Evolutionary conservation across 2,113 vertebrate species (phyloP).

Genomic region (Sakesphorus luctuosus): DNA sequence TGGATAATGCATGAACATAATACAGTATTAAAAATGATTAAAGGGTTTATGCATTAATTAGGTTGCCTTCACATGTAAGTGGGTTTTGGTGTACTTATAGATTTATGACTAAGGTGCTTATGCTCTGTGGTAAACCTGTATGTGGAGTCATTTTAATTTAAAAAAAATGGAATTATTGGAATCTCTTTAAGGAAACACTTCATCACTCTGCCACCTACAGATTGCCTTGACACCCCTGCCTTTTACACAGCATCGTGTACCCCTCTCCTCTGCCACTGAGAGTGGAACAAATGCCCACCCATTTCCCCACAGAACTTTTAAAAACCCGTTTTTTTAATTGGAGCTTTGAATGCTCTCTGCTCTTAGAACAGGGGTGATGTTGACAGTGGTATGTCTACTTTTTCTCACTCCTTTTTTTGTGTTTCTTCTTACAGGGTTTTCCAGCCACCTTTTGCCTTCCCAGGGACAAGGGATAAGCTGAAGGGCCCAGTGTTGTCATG

Average conservation of each 20-base stretch:
- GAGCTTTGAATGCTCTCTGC: neutral
- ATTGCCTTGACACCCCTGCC: neutral
- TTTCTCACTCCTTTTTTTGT: neutral
- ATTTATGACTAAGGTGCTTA: neutral
- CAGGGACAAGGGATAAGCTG: neutral
- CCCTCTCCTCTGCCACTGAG: neutral
- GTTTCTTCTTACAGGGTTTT: neutral
- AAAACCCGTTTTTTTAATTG: rapidly evolving
- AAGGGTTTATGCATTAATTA: neutral
- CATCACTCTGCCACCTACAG: neutral
- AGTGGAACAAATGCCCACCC: neutral
- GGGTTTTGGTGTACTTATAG: rapidly evolving
- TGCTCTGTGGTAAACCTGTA: neutral
- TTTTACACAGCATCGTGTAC: neutral
- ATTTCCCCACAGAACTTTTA: neutral
- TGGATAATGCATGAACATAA: neutral
- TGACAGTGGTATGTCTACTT: neutral
- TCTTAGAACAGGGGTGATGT: neutral
- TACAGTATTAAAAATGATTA: neutral
- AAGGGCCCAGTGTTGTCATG: neutral
- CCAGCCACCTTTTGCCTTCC: neutral
- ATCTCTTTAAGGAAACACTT: neutral
- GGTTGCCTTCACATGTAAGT: neutral
- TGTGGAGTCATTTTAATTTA: neutral
- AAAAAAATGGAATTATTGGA: neutral